Evolutionary conservation across 2,888 invertebrate species (phyloP).

Genomic region (Globia sparganii): DNA sequence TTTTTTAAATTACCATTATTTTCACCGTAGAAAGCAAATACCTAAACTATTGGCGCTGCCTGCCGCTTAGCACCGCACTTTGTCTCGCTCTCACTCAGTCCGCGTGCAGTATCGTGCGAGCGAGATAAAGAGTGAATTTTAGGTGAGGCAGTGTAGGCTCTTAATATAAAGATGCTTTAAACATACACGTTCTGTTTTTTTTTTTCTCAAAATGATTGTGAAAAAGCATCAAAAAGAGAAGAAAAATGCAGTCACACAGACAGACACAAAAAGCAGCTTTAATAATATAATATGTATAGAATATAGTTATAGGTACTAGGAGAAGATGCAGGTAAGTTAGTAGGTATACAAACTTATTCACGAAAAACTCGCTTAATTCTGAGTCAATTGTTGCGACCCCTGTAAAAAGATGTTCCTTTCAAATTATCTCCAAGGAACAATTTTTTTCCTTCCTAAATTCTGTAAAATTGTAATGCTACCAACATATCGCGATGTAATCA

Average conservation of each 20-base stretch:
- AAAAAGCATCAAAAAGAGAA: background rate
- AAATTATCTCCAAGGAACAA: slow-evolving; percentile 15
- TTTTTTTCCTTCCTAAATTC: background rate
- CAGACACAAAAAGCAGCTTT: background rate
- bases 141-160: too few species aligned
- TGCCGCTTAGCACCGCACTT: too few species aligned
- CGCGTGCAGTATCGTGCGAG: too few species aligned
- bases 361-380: background rate
- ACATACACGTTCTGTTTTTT: background rate
- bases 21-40: too few species aligned
- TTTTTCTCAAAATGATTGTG: background rate
- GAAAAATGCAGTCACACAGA: too few species aligned
- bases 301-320: background rate
- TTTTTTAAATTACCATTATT: too few species aligned
- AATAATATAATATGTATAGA: background rate
- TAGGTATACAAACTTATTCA: background rate
- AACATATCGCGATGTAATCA: slow-evolving; percentile 35
- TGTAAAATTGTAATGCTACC: slow-evolving; percentile 31
- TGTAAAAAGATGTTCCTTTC: background rate
- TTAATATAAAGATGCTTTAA: too few species aligned
- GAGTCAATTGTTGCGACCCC: background rate
- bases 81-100: too few species aligned
- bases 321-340: background rate
- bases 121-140: too few species aligned
- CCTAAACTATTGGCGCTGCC: too few species aligned